Base-by-base conservation (phyloP, 2,113 vertebrate species). In the Megaptera novaeangliae region DNA sequence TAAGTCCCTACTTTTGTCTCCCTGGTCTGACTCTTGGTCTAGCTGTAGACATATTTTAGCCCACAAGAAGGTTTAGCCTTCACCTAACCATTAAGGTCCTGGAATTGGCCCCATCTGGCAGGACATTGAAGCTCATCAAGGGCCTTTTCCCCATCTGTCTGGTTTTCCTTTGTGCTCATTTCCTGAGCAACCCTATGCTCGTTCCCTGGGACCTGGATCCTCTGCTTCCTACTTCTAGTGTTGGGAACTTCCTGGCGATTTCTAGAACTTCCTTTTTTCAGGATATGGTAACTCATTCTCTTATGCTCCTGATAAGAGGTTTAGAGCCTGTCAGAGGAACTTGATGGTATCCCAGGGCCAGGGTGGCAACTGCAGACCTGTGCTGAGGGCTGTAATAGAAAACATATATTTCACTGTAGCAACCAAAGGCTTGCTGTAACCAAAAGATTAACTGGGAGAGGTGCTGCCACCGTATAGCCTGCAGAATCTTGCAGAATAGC, bases 391-490 rank as follows among this genome's bases (percentile, higher is more conserved):
- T 80, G 17, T 82, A 90, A 61, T n/a, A 61, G 44, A 88, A 90
- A 85, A 66, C 25, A 13, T 41, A 57, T 41, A 13, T 91, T 95
- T 93, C 34, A 82, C 23, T 68, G 1, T 39, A 91, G 49, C n/a
- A 96, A 66, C 8, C 15, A 25, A 97, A 97, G 31, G 69, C 18
- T 95, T 90, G 18, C 44, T 75, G 11, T 87, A 85, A 90, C 59
- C 46, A 31, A 52, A 89, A 92, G 31, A 90, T 39, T 46, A 41
- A 34, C 41, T 68, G 17, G 52, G 23, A 66, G 23, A 81, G 39
- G n/a, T 57, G 55, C 39, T 55, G 29, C 52, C 29, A 39, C 31
- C 34, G 39, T 57, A 17, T 6, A 72, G 29, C 41, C 69, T 84
- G 36, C 36, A 93, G 83, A 87, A 49, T 68, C 72, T 87, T 95